Base-by-base conservation (phyloP, 2,113 vertebrate genomes). In the Grammomys surdaster region DNA sequence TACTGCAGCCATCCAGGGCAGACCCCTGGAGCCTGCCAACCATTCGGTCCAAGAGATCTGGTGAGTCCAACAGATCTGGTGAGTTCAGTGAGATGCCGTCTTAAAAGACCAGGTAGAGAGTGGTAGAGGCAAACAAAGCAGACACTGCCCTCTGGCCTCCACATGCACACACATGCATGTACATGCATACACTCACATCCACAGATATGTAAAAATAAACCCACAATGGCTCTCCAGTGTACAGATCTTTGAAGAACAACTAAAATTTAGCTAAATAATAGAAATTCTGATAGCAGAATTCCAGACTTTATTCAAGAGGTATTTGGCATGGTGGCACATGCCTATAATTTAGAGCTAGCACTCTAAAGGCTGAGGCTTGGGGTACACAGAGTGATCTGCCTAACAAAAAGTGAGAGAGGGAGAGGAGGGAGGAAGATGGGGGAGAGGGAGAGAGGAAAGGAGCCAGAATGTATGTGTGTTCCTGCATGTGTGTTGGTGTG, bases 181-280 rank as follows among this genome's bases (percentile, higher is more conserved):
- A 17, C 58, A 12, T 5, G 11, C 22, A 26, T 48, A 28, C 22
- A 73, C 48, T 28, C 28, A 78, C 26, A 17, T 48, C 5, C 26
- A 36, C 77, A 36, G 28, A 78, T 51, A 78, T 51, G 9, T 31
- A 51, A 48, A 48, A 31, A 48, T 51, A 77, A 51, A 78, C 48
- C 43, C 13, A 36, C 48, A 54, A 31, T 14, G 1, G 63, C 82
- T 54, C 63, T 88, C 81, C 11, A n/a, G 40, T 14, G 26, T 26
- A 43, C 4, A 69, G 19, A 77, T 87, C 48, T 58, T 81, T 89
- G 10, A 88, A 67, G 51, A 92, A 90, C 3, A 85, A 85, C 88
- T 58, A 88, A 89, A 89, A 91, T 89, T 89, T 88, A 96, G 63
- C 80, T 77, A 87, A 78, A 56, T n/a, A 12, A 54, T 92, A 93